phyloP scores from a whole-genome alignment of 2,888 invertebrate species.

The Cosmia trapezina region DNA sequence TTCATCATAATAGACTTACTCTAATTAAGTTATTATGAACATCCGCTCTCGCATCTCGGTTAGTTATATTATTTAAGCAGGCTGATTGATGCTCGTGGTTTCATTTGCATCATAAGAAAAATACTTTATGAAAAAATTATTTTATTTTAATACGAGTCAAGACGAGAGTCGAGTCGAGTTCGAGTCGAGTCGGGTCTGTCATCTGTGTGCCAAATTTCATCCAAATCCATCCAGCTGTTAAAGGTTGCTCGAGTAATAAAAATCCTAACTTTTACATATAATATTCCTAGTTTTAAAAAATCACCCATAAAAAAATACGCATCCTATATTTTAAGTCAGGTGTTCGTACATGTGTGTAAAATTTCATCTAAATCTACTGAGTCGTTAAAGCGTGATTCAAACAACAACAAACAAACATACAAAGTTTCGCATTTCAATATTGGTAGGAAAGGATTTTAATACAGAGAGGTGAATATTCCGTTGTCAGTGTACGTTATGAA shows the following conservation, averaged over 20 bases:
- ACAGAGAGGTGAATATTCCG: slow-evolving; percentile 27
- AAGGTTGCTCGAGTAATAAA: not conserved
- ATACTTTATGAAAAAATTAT: too few species aligned
- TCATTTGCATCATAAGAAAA: not conserved
- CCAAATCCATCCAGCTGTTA: not conserved
- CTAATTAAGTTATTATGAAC: slow-evolving; percentile 46
- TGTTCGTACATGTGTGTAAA: too few species aligned
- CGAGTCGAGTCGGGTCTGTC: too few species aligned
- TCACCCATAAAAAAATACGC: too few species aligned
- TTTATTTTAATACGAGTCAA: too few species aligned
- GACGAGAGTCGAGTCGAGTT: too few species aligned
- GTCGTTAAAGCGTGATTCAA: not conserved
- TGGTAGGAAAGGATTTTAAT: slow-evolving; percentile 6
- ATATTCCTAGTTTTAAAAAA: not conserved
- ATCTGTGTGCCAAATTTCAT: not conserved
- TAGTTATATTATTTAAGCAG: slow-evolving; percentile 15
- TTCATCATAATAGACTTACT: slow-evolving; percentile 17
- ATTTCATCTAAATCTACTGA: not conserved
- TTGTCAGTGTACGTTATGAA: slow-evolving; percentile 57
- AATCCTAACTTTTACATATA: not conserved
- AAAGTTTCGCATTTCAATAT: not conserved
- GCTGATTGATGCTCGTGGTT: slow-evolving; percentile 7
- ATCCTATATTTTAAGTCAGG: not conserved
- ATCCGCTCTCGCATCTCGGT: slow-evolving; percentile 13
- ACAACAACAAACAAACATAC: not conserved